Conservation (phyloP, 2,797 vertebrate genomes). For the Lacerta viridis region DNA sequence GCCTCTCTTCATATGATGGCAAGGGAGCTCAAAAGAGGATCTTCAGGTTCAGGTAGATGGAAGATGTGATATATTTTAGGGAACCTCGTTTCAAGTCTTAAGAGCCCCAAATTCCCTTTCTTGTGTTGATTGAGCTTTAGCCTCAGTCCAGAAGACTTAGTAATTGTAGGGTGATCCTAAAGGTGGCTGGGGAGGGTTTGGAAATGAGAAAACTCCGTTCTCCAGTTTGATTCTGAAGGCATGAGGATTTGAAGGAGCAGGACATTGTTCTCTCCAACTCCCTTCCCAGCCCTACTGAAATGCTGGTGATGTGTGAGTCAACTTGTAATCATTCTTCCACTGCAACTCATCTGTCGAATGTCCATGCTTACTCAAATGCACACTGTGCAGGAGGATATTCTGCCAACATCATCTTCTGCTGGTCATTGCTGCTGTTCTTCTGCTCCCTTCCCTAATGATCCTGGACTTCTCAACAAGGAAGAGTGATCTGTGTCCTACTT, state of each 20-base stretch:
- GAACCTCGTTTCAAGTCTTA: background rate
- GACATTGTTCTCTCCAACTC: background rate
- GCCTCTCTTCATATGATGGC: background rate
- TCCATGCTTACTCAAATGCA: background rate
- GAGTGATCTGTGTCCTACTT: background rate
- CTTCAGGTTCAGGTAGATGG: background rate
- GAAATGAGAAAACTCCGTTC: background rate
- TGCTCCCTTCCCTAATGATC: no score
- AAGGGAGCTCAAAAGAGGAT: background rate
- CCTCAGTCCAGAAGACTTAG: background rate
- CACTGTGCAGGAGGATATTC: background rate
- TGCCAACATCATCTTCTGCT: background rate
- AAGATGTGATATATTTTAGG: background rate
- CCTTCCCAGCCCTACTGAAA: background rate
- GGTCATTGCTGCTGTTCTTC: no score
- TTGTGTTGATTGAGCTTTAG: background rate
- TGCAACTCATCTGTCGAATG: background rate
- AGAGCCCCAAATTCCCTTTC: background rate
- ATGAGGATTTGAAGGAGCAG: no score
- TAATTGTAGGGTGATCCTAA: background rate
- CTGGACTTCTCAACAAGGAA: background rate
- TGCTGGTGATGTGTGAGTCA: background rate
- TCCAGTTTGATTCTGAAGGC: background rate
- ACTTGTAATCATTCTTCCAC: background rate
- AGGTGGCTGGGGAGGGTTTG: background rate